Evolutionary conservation across 1,140 invertebrate species (phyloP).

Genomic region (Euwallacea fornicatus): DNA sequence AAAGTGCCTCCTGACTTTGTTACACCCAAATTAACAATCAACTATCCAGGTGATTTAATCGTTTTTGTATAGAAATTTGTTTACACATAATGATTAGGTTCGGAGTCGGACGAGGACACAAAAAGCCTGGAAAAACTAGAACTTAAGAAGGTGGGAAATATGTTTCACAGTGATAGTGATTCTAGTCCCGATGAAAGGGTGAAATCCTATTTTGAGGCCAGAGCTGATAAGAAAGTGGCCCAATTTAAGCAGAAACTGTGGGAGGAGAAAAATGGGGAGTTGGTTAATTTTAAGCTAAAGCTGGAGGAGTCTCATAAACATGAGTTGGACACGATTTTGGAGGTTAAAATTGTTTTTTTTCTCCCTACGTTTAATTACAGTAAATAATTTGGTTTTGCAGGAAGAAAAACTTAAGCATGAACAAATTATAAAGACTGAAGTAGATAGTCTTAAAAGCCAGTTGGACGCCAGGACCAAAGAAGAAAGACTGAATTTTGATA

Average conservation of each 20-base stretch:
- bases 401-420: slow-evolving; percentile 55
- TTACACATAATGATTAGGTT: slow-evolving; percentile 30
- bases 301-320: slow-evolving; percentile 58
- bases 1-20: slow-evolving; percentile 60
- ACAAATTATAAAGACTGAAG: slow-evolving; percentile 50
- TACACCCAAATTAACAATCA: slow-evolving; percentile 58
- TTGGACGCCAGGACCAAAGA: slow-evolving; percentile 53
- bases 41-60: slow-evolving; percentile 43
- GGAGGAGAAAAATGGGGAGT: slow-evolving; percentile 52
- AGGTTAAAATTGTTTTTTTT: slow-evolving; percentile 10
- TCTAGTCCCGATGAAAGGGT: slow-evolving; percentile 40
- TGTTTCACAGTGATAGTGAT: slow-evolving; percentile 42
- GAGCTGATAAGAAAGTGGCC: slow-evolving; percentile 58
- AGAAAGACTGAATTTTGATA: slow-evolving; percentile 52
- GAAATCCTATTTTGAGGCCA: slow-evolving; percentile 55
- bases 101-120: slow-evolving; percentile 60
- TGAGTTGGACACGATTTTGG: slow-evolving; percentile 59
- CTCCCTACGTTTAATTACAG: no score
- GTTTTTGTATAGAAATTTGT: background rate
- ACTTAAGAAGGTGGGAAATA: slow-evolving; percentile 39
- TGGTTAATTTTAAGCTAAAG: slow-evolving; percentile 52
- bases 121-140: slow-evolving; percentile 54
- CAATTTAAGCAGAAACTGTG: slow-evolving; percentile 49
- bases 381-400: slow-evolving; percentile 2
- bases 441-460: slow-evolving; percentile 54